phyloP scores from a whole-genome alignment of 1,140 invertebrate genomes.

The Achatina immaculata region DNA sequence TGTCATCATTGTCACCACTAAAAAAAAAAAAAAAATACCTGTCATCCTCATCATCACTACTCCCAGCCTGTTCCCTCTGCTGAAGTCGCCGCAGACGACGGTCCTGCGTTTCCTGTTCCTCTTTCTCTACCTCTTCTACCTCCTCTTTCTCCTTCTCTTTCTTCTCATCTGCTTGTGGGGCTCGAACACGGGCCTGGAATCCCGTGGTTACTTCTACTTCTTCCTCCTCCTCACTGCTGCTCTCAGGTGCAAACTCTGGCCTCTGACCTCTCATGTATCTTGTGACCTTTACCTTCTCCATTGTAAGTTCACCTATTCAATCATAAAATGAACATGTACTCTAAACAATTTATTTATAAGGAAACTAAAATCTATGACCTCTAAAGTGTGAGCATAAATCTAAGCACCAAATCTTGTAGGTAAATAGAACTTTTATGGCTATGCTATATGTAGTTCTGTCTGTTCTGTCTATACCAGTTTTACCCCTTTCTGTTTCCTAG shows the following conservation, averaged over 20 bases:
- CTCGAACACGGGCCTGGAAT: conserved; percentile 8
- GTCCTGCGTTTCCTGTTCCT: conserved; percentile 53
- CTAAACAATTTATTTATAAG: too few species aligned
- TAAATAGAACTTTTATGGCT: too few species aligned
- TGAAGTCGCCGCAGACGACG: conserved; percentile 60
- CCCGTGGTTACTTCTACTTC: conserved; percentile 61
- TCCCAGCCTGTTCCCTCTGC: conserved; percentile 46
- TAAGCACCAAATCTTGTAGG: neutral
- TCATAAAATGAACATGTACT: too few species aligned
- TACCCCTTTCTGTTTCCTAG: too few species aligned
- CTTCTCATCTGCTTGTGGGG: conserved; percentile 53
- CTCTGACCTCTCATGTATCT: conserved; percentile 74
- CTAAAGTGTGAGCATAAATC: neutral
- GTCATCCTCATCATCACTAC: conserved; percentile 64
- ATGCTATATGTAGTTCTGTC: too few species aligned
- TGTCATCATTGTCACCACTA: too few species aligned
- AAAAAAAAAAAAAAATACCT: too few species aligned
- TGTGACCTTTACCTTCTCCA: conserved; percentile 74
- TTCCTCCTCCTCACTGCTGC: conserved; percentile 76
- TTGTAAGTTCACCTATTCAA: conserved; percentile 67
- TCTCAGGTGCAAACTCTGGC: conserved; percentile 70
- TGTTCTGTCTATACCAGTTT: too few species aligned
- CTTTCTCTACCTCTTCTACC: conserved; percentile 45
- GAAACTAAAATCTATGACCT: conserved; percentile 12
- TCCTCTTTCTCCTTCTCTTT: conserved; percentile 46